These are phyloP conservation scores for Drosophila willistoni DNA, from an alignment of 1,140 invertebrate genomes.

Conservation along the genomic window DNA sequence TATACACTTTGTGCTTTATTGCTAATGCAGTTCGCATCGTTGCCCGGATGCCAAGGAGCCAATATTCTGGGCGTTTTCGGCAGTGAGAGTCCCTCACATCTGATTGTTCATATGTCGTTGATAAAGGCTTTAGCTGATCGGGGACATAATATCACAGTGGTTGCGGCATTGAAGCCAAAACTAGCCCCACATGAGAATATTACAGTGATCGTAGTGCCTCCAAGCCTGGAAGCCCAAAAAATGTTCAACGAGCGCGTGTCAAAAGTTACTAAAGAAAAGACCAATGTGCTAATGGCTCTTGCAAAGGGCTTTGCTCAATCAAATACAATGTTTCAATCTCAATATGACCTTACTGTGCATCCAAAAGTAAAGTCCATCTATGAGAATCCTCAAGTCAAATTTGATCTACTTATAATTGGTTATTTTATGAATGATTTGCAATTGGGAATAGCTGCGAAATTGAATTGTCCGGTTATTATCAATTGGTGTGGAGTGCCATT, in stretches of 20 bases:
- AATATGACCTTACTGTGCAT: conserved; percentile 33
- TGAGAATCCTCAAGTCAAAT: conserved; percentile 53
- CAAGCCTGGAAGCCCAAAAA: conserved; percentile 10
- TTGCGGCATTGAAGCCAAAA: conserved; percentile 49
- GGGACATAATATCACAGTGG: conserved; percentile 74
- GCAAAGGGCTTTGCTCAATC: neutral
- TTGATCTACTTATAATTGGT: conserved; percentile 61
- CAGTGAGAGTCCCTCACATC: conserved; percentile 68
- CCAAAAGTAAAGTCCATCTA: conserved; percentile 44
- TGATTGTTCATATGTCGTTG: conserved; percentile 72
- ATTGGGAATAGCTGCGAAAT: conserved; percentile 56
- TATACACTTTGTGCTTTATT: conserved; percentile 11
- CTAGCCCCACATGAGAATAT: neutral
- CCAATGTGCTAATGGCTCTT: neutral
- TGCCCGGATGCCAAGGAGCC: conserved; percentile 30
- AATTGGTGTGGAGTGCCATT: conserved; percentile 30
- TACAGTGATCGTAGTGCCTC: conserved; percentile 38
- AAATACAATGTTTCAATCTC: conserved; percentile 20
- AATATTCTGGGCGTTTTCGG: conserved; percentile 75
- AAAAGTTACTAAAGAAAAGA: neutral
- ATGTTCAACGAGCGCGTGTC: neutral
- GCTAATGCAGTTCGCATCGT: neutral
- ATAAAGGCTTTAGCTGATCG: conserved; percentile 58
- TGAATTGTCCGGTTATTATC: conserved; percentile 56
- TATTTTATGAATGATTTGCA: conserved; percentile 62